Base-by-base conservation (phyloP, 2,797 vertebrate species). In the Sebastes aleutianus region DNA sequence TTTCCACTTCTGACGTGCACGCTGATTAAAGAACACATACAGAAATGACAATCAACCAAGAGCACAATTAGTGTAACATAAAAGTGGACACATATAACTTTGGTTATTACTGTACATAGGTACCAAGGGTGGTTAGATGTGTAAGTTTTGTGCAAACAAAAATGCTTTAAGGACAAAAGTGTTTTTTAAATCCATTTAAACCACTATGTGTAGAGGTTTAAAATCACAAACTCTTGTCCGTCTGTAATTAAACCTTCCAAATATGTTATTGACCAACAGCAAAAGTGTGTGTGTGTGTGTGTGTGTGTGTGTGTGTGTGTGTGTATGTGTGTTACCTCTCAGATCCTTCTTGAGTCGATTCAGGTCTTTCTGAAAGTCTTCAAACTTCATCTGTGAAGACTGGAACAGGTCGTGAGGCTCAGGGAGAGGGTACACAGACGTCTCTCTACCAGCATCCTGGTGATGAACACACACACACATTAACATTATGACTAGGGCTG, bases 351-450 rank as follows among this genome's bases (percentile, higher is more conserved):
- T 96, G 43, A 98, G 95, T 91, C 97, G 97, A 54, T 93, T 91
- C 22, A 99, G 95, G 76, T 99, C 98, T 93, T 98, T 99, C 56
- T 97, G 97, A 91, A 99, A 98, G 79, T 99, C 98, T 85, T 99
- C 98, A 94, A 99, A 99, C 88, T 99, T 99, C 96, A 99, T 96
- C 80, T 99, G 98, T 0, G 98, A 98, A 20, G 96, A 96, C 91
- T 98, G 98, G 89, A 99, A 99, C 36, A 99, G 95, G 85, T 99
- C 98, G 26, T 99, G 98, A 2, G 98, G 98, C 76, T 99, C 98
- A 0, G 98, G 98, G 47, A 99, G 95, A 47, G 98, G 98, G 89
- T 96, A 99, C 57, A 97, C 88, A 83, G 96, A 97, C 0, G 97
- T 97, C 74, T 99, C 98, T 83, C 96, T 97, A 57, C 97, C 98